phyloP scores from a whole-genome alignment of 1,140 invertebrate species.

The Vollenhovia emeryi region DNA sequence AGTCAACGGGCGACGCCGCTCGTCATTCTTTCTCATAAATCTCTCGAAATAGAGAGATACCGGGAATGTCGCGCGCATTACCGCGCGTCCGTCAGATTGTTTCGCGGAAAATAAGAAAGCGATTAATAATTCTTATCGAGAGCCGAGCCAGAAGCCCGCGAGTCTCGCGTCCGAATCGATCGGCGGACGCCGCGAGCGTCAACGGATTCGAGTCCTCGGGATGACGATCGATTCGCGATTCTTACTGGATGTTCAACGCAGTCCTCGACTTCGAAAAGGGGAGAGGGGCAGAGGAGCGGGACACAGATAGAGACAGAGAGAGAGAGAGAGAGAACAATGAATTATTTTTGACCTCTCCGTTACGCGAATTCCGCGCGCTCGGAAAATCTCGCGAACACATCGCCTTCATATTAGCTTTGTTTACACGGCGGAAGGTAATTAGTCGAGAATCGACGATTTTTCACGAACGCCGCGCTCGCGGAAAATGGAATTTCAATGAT shows the following conservation, averaged over 20 bases:
- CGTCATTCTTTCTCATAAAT: slow-evolving; percentile 27
- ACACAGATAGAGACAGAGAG: no score
- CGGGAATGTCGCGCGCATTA: slow-evolving; percentile 31
- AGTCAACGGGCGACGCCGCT: not conserved
- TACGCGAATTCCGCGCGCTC: not conserved
- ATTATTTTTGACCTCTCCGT: slow-evolving; percentile 44
- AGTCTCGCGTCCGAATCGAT: not conserved
- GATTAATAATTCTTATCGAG: slow-evolving; percentile 35
- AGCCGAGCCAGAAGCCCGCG: not conserved
- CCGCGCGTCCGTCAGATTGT: not conserved
- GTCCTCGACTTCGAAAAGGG: not conserved
- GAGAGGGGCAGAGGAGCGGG: no score
- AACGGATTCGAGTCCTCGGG: not conserved
- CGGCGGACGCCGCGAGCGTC: not conserved
- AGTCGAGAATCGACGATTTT: slow-evolving; percentile 54
- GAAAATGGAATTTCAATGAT: slow-evolving; percentile 58
- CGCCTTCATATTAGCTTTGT: slow-evolving; percentile 48
- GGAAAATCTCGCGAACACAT: not conserved
- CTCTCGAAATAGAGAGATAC: slow-evolving; percentile 41
- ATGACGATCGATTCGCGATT: slow-evolving; percentile 1
- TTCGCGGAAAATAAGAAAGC: slow-evolving; percentile 6
- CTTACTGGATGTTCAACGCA: not conserved
- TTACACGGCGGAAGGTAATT: slow-evolving; percentile 49
- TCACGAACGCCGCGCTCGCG: slow-evolving; percentile 5
- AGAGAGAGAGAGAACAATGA: not conserved